Percentiles rank a stretch among this genome's conserved stretches.
Evolutionary conservation across 2,797 vertebrate genomes (phyloP).

Genomic region (Hafferia zeledoni): DNA sequence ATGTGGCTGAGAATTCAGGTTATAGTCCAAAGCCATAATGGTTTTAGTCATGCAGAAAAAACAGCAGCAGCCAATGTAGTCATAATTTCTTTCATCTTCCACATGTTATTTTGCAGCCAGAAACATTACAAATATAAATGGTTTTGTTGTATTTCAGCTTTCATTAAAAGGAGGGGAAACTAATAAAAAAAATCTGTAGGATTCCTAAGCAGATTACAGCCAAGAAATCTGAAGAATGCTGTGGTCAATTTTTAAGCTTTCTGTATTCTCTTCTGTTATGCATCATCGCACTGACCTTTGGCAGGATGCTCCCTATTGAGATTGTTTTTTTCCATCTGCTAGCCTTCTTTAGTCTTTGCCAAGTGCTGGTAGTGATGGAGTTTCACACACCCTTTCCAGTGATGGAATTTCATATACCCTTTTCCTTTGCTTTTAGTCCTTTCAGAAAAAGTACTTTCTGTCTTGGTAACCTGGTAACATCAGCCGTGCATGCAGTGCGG

Average conservation of each 20-base stretch:
- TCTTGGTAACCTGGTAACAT: constrained; percentile 16
- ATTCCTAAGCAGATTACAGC: background rate
- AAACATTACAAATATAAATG: background rate
- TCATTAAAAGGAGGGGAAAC: background rate
- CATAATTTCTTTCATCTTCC: background rate
- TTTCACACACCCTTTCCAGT: constrained; percentile 8
- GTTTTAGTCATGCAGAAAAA: background rate
- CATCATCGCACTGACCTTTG: constrained; percentile 24
- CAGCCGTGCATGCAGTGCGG: background rate
- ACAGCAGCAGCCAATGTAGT: background rate
- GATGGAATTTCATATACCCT: constrained; percentile 28
- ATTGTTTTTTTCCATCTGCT: background rate
- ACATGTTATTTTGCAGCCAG: background rate
- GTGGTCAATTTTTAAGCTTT: background rate
- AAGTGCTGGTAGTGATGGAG: background rate
- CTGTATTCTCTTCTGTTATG: background rate
- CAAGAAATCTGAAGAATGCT: constrained; percentile 9
- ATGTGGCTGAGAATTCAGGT: background rate
- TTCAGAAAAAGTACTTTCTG: constrained; percentile 32
- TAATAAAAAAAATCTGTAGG: background rate
- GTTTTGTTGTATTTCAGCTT: background rate
- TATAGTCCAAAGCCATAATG: background rate
- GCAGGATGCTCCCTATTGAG: background rate
- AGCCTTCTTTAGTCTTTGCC: background rate
- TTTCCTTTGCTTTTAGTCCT: background rate